Evolutionary conservation across 2,888 invertebrate species (phyloP).

Genomic region (Conchocele bisecta): DNA sequence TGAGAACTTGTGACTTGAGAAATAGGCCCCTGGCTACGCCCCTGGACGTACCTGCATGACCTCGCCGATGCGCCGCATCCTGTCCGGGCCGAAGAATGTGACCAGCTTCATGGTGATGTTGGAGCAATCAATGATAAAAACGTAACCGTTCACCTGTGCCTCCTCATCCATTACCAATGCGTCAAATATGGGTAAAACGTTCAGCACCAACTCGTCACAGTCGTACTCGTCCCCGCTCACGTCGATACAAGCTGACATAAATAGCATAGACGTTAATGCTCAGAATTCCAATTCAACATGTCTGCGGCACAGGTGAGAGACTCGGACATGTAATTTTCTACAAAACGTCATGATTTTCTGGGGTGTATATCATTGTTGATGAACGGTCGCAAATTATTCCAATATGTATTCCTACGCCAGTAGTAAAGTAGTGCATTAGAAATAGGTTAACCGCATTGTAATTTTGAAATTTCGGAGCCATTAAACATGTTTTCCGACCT

Average conservation of each 20-base stretch:
- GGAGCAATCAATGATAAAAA: slow-evolving; percentile 36
- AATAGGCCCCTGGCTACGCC: too few relatives aligned
- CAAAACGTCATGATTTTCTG: too few relatives aligned
- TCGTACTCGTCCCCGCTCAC: background rate
- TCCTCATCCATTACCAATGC: slow-evolving; percentile 38
- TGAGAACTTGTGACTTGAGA: too few relatives aligned
- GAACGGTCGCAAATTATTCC: too few relatives aligned
- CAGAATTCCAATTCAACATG: background rate
- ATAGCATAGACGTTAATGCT: background rate
- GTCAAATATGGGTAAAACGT: slow-evolving; percentile 9
- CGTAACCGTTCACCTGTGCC: slow-evolving; percentile 45
- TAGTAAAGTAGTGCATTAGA: too few relatives aligned
- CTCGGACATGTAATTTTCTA: too few relatives aligned
- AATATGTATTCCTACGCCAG: too few relatives aligned
- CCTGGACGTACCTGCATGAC: too few relatives aligned
- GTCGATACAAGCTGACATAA: slow-evolving; percentile 4
- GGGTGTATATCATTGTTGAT: too few relatives aligned
- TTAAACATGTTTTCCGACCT: too few relatives aligned
- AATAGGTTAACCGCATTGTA: too few relatives aligned
- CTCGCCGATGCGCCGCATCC: background rate
- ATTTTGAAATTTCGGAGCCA: too few relatives aligned
- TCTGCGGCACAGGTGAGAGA: background rate
- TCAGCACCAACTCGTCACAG: slow-evolving; percentile 3
- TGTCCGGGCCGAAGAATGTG: slow-evolving; percentile 6
- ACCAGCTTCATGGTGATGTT: slow-evolving; percentile 27